Conservation (phyloP, 1,140 invertebrate genomes). For the Sycophila sp. region DNA sequence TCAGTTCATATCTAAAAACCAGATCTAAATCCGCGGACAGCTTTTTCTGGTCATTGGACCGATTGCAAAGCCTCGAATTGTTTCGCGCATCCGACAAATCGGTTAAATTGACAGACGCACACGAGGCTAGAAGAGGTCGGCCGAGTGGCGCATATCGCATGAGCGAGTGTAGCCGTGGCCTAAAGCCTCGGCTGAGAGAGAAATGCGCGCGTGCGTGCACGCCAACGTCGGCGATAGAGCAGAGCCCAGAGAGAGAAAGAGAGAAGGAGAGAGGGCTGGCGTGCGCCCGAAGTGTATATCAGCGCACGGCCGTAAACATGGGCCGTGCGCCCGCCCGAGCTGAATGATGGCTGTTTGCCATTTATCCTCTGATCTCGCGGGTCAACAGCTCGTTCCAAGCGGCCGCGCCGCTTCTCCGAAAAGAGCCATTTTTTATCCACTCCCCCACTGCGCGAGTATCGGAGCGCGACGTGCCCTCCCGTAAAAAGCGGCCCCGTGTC, state of each 20-base stretch:
- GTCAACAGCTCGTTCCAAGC: slow-evolving; percentile 36
- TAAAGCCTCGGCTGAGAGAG: background rate
- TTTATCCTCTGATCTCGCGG: slow-evolving; percentile 43
- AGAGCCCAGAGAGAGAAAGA: background rate
- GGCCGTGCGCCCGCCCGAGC: slow-evolving; percentile 27
- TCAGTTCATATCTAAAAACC: too few species aligned
- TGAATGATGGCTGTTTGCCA: slow-evolving; percentile 47
- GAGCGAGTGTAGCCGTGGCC: background rate
- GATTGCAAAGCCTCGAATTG: background rate
- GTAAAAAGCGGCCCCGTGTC: slow-evolving; percentile 7
- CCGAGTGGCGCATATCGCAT: background rate
- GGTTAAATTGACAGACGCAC: background rate
- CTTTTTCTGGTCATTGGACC: too few species aligned
- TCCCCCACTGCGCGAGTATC: too few species aligned
- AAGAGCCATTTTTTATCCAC: too few species aligned
- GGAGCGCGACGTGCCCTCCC: background rate
- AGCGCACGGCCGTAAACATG: slow-evolving; percentile 8
- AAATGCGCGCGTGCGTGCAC: background rate
- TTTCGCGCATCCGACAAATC: background rate
- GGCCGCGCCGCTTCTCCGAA: background rate
- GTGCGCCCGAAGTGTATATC: slow-evolving; percentile 18
- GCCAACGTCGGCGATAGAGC: background rate
- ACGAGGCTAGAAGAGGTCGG: background rate
- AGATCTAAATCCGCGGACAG: too few species aligned
- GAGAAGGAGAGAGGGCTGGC: background rate